A percentile compares a stretch with the other conserved stretches of the same genome.
Evolutionary conservation across 2,113 vertebrate species (phyloP).

Genomic region (Odontesthes bonariensis): DNA sequence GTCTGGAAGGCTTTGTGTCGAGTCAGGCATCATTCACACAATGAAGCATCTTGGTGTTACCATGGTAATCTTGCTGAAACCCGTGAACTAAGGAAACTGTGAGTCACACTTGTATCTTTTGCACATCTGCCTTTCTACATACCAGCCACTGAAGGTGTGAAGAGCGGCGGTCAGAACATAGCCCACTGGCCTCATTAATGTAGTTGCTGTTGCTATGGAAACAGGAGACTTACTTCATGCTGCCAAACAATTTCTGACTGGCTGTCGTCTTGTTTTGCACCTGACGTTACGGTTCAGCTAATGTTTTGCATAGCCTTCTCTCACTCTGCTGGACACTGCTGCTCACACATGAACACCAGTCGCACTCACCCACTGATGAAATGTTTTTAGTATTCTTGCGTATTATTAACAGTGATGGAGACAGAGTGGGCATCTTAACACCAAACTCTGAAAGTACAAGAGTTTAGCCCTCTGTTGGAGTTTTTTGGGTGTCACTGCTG

Average conservation of each 20-base stretch:
- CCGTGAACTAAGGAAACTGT: not conserved
- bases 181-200: slow-evolving; percentile 54
- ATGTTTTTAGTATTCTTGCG: not conserved
- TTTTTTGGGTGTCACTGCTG: not conserved
- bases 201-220: slow-evolving; percentile 73
- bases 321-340: slow-evolving; percentile 9
- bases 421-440: not conserved
- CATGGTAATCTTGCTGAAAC: not conserved
- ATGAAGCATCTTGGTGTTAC: slow-evolving; percentile 12
- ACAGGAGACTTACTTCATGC: slow-evolving; percentile 60
- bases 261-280: slow-evolving; percentile 44
- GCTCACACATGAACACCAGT: not conserved
- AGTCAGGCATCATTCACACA: not conserved
- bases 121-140: not conserved
- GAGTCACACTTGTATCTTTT: slow-evolving; percentile 22
- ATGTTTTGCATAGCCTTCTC: slow-evolving; percentile 13
- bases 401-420: slow-evolving; percentile 1
- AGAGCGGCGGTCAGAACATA: slow-evolving; percentile 46
- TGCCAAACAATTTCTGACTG: slow-evolving; percentile 49
- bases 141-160: no score
- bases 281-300: slow-evolving; percentile 41
- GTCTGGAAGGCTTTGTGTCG: slow-evolving; percentile 65
- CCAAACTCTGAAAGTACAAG: not conserved
- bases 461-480: not conserved
- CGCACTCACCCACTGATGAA: not conserved